A percentile compares a stretch with the other conserved stretches of the same genome.
These are phyloP conservation scores for Casuarius casuarius DNA, from an alignment of 2,113 vertebrate genomes.

Conservation along the genomic window DNA sequence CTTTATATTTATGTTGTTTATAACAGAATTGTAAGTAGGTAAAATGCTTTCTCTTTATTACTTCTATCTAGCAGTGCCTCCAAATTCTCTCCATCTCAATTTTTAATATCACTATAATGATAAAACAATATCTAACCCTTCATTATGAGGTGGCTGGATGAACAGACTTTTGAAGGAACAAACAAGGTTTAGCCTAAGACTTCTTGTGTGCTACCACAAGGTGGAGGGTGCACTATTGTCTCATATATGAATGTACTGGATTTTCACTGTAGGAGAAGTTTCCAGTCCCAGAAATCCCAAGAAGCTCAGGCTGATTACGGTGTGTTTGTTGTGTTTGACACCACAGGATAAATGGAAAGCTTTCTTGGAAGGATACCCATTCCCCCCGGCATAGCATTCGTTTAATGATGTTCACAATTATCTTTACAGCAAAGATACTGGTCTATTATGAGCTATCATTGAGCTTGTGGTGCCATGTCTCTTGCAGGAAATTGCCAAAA, in stretches of 20 bases:
- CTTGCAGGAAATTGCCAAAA: conserved; percentile 6
- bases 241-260: neutral
- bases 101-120: neutral
- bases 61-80: neutral
- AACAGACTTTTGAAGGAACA: neutral
- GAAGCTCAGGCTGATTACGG: conserved; percentile 28
- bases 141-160: neutral
- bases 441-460: conserved; percentile 1
- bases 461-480: neutral
- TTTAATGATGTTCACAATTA: conserved; percentile 49
- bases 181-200: neutral
- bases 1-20: neutral
- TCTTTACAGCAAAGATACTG: conserved; percentile 46
- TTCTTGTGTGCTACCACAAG: neutral
- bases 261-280: conserved; percentile 3
- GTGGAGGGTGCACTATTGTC: neutral
- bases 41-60: neutral
- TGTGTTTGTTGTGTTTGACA: conserved; percentile 47
- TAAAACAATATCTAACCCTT: neutral
- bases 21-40: neutral
- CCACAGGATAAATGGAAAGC: conserved; percentile 44
- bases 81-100: neutral
- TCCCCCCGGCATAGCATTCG: conserved; percentile 25
- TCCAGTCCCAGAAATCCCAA: conserved; percentile 27
- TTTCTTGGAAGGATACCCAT: conserved; percentile 52